phyloP scores from a whole-genome alignment of 2,113 vertebrate genomes.

The Stegostoma tigrinum region DNA sequence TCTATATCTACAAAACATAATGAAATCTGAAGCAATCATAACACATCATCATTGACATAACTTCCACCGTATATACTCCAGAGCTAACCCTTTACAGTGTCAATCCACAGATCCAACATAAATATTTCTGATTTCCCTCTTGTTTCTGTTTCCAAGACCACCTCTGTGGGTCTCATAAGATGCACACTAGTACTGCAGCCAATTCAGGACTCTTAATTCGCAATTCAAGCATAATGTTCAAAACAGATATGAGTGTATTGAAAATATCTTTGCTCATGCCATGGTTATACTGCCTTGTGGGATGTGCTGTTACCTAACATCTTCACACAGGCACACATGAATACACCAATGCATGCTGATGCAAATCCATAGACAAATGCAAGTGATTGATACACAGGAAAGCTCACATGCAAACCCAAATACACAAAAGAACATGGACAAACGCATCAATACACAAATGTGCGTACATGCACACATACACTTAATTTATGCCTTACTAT shows the following conservation, averaged over 20 bases:
- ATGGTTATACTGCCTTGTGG: neutral
- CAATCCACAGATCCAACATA: neutral
- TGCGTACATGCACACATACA: neutral
- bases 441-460: too few species aligned
- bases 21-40: too few species aligned
- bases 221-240: neutral
- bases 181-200: neutral
- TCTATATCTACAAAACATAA: too few species aligned
- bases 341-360: neutral
- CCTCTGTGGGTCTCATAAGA: neutral
- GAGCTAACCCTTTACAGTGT: too few species aligned
- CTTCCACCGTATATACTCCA: too few species aligned
- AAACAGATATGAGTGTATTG: neutral
- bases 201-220: neutral
- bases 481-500: neutral
- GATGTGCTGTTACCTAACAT: neutral
- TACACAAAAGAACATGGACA: too few species aligned
- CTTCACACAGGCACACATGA: neutral
- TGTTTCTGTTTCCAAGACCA: neutral
- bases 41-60: too few species aligned
- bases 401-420: too few species aligned
- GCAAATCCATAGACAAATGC: too few species aligned
- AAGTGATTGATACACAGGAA: too few species aligned
- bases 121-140: neutral
- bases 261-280: neutral